These are phyloP conservation scores for Camponotus floridanus DNA, from an alignment of 1,140 invertebrate species.

Conservation along the genomic window DNA sequence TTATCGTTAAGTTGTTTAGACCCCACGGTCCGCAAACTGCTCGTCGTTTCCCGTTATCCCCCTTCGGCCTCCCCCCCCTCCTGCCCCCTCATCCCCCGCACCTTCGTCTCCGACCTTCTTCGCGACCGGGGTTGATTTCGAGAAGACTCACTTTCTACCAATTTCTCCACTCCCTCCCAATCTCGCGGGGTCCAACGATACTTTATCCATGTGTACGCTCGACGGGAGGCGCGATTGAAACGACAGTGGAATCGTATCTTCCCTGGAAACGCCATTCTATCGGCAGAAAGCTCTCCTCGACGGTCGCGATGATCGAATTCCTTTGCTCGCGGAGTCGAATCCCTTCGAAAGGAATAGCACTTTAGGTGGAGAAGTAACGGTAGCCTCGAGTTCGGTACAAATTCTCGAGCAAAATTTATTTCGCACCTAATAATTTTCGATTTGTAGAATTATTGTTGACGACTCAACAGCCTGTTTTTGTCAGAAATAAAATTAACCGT, in stretches of 20 bases:
- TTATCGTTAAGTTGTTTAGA: conserved; percentile 86
- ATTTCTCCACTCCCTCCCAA: conserved; percentile 58
- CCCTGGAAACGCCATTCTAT: conserved; percentile 67
- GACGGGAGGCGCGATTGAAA: conserved; percentile 50
- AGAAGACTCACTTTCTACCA: conserved; percentile 76
- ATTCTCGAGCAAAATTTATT: conserved; percentile 2
- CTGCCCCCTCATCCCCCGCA: background rate
- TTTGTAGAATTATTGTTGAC: background rate
- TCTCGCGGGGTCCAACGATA: conserved; percentile 50
- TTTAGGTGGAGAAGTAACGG: background rate
- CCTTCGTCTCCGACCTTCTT: conserved; percentile 29
- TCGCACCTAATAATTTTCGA: background rate
- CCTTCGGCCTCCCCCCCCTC: background rate
- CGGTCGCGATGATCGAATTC: conserved; percentile 68
- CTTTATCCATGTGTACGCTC: conserved; percentile 18
- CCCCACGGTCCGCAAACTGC: conserved; percentile 76
- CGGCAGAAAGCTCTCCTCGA: conserved; percentile 62
- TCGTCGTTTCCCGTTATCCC: conserved; percentile 48
- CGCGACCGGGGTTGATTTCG: conserved; percentile 78
- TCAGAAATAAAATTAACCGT: background rate
- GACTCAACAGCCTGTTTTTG: background rate
- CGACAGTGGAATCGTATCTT: conserved; percentile 72
- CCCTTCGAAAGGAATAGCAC: conserved; percentile 12
- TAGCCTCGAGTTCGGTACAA: background rate
- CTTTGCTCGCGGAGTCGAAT: conserved; percentile 37